A percentile compares a stretch with the other conserved stretches of the same genome.
Evolutionary conservation across 2,113 vertebrate genomes (phyloP).

Genomic region (Formicarius rufipectus): DNA sequence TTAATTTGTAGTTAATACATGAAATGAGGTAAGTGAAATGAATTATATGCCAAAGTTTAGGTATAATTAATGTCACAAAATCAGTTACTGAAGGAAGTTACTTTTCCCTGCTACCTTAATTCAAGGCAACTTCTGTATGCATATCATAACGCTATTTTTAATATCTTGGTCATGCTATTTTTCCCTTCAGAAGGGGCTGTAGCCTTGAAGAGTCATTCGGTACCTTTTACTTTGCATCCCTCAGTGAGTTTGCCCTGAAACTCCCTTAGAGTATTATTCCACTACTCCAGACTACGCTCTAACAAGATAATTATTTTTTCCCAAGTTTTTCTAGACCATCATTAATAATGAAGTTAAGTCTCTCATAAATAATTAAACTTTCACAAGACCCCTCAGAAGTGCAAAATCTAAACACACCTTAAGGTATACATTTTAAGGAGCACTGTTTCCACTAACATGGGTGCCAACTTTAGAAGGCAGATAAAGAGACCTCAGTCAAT

Average conservation of each 20-base stretch:
- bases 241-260: neutral
- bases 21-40: neutral
- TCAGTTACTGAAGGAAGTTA: neutral
- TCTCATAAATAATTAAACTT: neutral
- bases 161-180: neutral
- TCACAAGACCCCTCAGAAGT: neutral
- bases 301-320: neutral
- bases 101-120: neutral
- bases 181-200: neutral
- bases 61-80: neutral
- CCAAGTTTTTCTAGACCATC: neutral
- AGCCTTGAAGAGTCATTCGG: neutral
- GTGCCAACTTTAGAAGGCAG: neutral
- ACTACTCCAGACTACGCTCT: neutral
- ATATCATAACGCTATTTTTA: neutral
- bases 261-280: neutral
- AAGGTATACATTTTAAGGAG: neutral
- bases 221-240: neutral
- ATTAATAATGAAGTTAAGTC: neutral
- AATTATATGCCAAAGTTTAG: neutral
- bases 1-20: neutral
- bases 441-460: neutral
- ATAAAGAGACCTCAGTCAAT: neutral
- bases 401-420: neutral
- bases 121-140: neutral